These are phyloP conservation scores for Elmis aenea DNA, from an alignment of 2,888 invertebrate genomes.

Conservation along the genomic window DNA sequence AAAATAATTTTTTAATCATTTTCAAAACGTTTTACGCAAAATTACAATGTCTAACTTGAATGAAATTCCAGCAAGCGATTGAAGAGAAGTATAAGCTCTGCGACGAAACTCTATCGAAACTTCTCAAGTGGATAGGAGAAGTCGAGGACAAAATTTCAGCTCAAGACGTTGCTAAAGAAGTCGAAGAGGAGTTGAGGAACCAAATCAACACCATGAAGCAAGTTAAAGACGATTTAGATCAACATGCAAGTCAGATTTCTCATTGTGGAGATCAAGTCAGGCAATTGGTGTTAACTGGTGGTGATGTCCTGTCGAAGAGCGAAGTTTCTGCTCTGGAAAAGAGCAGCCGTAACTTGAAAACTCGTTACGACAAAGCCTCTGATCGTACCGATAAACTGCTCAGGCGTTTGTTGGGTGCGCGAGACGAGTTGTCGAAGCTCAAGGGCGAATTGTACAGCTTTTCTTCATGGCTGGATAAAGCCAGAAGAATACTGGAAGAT, in stretches of 20 bases:
- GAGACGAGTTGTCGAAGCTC: conserved; percentile 86
- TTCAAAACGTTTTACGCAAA: too few species aligned
- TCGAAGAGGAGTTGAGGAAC: conserved; percentile 78
- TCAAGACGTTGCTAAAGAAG: conserved; percentile 82
- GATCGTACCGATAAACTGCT: conserved; percentile 77
- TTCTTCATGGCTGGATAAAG: conserved; percentile 78
- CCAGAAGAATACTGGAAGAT: conserved; percentile 74
- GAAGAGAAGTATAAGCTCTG: conserved; percentile 91
- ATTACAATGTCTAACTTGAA: too few species aligned
- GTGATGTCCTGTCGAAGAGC: conserved; percentile 87
- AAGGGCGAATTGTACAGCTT: conserved; percentile 76
- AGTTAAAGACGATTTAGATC: conserved; percentile 84
- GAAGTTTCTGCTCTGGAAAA: conserved; percentile 85
- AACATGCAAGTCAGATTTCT: conserved; percentile 76
- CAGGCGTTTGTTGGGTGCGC: conserved; percentile 68
- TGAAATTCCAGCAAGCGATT: conserved; percentile 77
- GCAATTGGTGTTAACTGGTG: conserved; percentile 82
- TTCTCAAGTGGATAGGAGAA: conserved; percentile 82
- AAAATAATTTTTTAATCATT: too few species aligned
- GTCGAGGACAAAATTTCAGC: conserved; percentile 79
- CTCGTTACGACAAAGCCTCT: conserved; percentile 74
- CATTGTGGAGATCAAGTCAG: conserved; percentile 86
- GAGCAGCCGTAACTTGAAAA: conserved; percentile 77
- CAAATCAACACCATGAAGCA: conserved; percentile 88
- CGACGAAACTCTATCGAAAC: conserved; percentile 78